phyloP scores from a whole-genome alignment of 1,140 invertebrate species.

The Aphaenogaster floridana region DNA sequence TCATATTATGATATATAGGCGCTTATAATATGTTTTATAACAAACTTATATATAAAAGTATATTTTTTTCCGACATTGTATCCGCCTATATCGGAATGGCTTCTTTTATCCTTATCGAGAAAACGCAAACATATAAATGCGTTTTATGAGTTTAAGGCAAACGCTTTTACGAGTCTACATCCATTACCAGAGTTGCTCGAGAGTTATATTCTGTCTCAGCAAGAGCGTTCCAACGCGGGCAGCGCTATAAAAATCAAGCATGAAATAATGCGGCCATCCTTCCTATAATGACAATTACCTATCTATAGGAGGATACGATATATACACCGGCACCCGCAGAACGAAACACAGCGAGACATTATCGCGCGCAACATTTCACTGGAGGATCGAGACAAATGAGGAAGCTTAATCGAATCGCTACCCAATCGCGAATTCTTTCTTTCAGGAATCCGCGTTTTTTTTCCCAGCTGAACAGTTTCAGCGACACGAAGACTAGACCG shows the following conservation, averaged over 20 bases:
- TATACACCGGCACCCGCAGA: background rate
- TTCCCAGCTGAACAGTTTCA: background rate
- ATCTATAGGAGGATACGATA: slow-evolving; percentile 19
- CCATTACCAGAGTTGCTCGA: slow-evolving; percentile 32
- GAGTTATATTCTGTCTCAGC: background rate
- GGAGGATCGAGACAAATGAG: slow-evolving; percentile 23
- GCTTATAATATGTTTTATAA: background rate
- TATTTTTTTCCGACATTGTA: background rate
- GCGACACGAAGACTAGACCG: background rate
- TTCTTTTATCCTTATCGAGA: background rate
- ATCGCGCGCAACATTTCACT: slow-evolving; percentile 7
- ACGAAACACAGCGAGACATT: slow-evolving; percentile 55
- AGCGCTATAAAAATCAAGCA: slow-evolving; percentile 34
- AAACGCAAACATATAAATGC: slow-evolving; percentile 27
- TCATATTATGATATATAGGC: background rate
- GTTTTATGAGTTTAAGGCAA: slow-evolving; percentile 40
- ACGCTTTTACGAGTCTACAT: slow-evolving; percentile 41
- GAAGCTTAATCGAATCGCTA: slow-evolving; percentile 57
- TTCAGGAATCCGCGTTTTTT: slow-evolving; percentile 43
- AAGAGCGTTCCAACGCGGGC: background rate
- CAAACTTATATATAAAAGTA: background rate
- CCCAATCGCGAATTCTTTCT: slow-evolving; percentile 61
- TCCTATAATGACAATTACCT: slow-evolving; percentile 47
- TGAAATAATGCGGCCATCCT: background rate
- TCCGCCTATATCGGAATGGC: background rate